A percentile compares a stretch with the other conserved stretches of the same genome.
These are phyloP conservation scores for Prorops nasuta DNA, from an alignment of 1,140 invertebrate species.

Conservation along the genomic window DNA sequence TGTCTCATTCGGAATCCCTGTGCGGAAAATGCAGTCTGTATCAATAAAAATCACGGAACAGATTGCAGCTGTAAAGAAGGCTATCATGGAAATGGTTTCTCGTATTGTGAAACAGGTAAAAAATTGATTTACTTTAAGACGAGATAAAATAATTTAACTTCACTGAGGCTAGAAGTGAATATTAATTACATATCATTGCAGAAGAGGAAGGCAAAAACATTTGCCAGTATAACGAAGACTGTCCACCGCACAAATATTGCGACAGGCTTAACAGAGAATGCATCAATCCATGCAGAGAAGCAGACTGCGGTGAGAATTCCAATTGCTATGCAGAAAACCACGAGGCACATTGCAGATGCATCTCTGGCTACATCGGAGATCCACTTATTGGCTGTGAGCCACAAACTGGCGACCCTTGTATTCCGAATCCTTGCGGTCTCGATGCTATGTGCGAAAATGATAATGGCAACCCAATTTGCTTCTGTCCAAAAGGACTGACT, in stretches of 20 bases:
- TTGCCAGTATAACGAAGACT: conserved; percentile 89
- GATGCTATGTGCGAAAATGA: conserved; percentile 83
- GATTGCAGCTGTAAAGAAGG: conserved; percentile 83
- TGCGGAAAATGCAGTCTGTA: conserved; percentile 78
- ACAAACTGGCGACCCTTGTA: conserved; percentile 68
- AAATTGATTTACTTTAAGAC: neutral
- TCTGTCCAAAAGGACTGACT: conserved; percentile 83
- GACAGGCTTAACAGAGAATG: conserved; percentile 79
- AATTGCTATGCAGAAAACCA: conserved; percentile 77
- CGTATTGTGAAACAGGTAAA: conserved; percentile 74
- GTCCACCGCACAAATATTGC: conserved; percentile 76
- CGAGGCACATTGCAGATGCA: conserved; percentile 75
- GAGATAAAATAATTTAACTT: neutral
- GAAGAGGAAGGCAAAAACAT: conserved; percentile 66
- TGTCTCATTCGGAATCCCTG: conserved; percentile 81
- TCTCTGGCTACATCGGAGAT: conserved; percentile 74
- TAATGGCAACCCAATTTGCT: conserved; percentile 84
- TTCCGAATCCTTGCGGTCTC: conserved; percentile 80
- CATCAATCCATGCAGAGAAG: conserved; percentile 78
- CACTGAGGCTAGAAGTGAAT: neutral
- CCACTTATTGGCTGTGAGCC: conserved; percentile 71
- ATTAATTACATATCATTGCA: conserved; percentile 48
- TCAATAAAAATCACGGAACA: conserved; percentile 82
- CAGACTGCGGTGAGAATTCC: conserved; percentile 81
- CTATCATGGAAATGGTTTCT: conserved; percentile 82